Conservation (phyloP, 2,888 invertebrate genomes). For the Drosophila eohydei region DNA sequence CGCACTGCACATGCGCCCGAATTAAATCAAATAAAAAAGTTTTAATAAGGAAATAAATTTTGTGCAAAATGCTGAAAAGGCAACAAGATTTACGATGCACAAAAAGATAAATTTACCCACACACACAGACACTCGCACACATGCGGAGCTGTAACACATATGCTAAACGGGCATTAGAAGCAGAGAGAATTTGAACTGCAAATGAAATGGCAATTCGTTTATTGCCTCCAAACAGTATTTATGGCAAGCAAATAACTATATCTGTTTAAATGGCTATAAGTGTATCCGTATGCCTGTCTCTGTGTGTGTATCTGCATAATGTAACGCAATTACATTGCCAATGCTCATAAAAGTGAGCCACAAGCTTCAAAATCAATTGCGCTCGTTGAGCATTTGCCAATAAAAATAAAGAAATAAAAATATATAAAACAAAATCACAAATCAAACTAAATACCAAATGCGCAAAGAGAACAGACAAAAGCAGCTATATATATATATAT, state of each 20-base stretch:
- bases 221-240: conserved; percentile 63
- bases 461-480: not conserved
- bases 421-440: not conserved
- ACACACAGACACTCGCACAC: conserved; percentile 23
- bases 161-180: conserved; percentile 65
- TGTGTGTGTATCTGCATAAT: conserved; percentile 57
- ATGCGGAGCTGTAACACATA: conserved; percentile 32
- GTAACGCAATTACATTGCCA: conserved; percentile 69
- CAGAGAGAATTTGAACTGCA: conserved; percentile 53
- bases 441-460: conserved; percentile 6
- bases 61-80: conserved; percentile 74
- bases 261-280: conserved; percentile 8
- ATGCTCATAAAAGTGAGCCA: conserved; percentile 57
- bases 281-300: not conserved
- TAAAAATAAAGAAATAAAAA: conserved; percentile 6
- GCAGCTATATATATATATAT: not conserved
- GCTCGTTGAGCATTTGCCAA: conserved; percentile 8
- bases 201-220: conserved; percentile 80
- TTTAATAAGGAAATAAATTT: conserved; percentile 81
- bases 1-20: conserved; percentile 59
- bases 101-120: conserved; percentile 72
- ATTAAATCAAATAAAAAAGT: conserved; percentile 80
- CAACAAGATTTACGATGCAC: conserved; percentile 79
- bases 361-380: conserved; percentile 31
- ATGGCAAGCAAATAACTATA: conserved; percentile 72